Evolutionary conservation across 2,113 vertebrate genomes (phyloP), one percentile per base, ranked within the genome.

Genomic region (Empidonax traillii): DNA sequence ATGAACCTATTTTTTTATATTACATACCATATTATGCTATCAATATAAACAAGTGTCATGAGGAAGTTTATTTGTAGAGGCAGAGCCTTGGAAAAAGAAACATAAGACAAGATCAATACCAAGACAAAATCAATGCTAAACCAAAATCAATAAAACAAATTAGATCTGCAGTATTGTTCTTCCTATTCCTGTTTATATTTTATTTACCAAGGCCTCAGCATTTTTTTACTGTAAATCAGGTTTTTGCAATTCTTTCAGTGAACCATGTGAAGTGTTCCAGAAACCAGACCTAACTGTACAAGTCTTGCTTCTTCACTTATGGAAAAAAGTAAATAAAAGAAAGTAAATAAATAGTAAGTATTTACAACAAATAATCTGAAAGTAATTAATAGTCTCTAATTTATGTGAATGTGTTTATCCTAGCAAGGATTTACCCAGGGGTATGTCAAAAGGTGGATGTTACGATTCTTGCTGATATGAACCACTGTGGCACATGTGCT

Each of bases 61-160:
- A 75, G 56, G 28, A 85, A 83, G 51, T 82, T 85, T 94, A 63
- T 80, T 85, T 88, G 46, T 49, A 51, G 59, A 87, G 49, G 59
- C 30, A 69, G 20, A 90, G 23, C 12, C 46, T 94, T 24, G 7
- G 53, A 96, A 87, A 58, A 85, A 35, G 33, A 79, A 94, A 71
- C 20, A 16, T 61, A 78, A 87, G 66, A 89, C 37, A 92, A 94
- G 93, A 95, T 59, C n/a, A 25, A 59, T 59, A 35, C n/a, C 23
- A 74, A 85, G 69, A 85, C 46, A 94, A 92, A 94, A 94, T 89
- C 76, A 89, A 93, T 95, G 61, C 5, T 39, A 72, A 84, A 95
- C 20, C 13, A 87, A 73, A 85, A 88, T 93, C 81, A 85, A 87
- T 89, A 87, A 87, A 85, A 55, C 11, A 82, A 94, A 94, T 88